Conservation (phyloP, 2,888 invertebrate genomes). For the Abscondita cerata region DNA sequence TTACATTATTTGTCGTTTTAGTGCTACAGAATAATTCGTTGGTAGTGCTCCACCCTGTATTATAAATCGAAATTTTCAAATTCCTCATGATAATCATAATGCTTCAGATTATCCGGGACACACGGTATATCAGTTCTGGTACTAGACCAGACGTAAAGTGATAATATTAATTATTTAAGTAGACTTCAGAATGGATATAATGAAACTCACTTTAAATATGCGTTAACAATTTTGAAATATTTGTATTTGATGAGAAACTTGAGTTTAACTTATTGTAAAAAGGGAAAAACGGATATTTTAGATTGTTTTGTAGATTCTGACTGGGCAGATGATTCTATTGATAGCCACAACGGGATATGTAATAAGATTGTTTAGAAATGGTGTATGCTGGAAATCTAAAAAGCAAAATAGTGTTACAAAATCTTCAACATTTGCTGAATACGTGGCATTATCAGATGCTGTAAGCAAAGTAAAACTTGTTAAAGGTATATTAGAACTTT, state of each 20-base stretch:
- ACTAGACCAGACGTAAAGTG: not conserved
- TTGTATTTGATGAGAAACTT: not conserved
- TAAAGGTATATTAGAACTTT: not conserved
- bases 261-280: not conserved
- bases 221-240: not conserved
- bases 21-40: too few species aligned
- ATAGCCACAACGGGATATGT: not conserved
- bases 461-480: too few species aligned
- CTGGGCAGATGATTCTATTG: not conserved
- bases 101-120: too few species aligned
- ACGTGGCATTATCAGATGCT: too few species aligned
- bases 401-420: too few species aligned
- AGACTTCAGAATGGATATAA: not conserved
- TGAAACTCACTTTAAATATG: not conserved
- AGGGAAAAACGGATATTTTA: not conserved
- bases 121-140: not conserved
- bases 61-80: too few species aligned
- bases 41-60: too few species aligned
- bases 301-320: slow-evolving; percentile 1
- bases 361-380: not conserved
- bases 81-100: too few species aligned
- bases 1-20: too few species aligned
- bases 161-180: not conserved
- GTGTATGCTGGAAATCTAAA: not conserved
- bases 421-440: too few species aligned